A percentile compares a stretch with the other conserved stretches of the same genome.
These are phyloP conservation scores for Disparrhopalites patrizii DNA, from an alignment of 2,888 invertebrate species.

Conservation along the genomic window DNA sequence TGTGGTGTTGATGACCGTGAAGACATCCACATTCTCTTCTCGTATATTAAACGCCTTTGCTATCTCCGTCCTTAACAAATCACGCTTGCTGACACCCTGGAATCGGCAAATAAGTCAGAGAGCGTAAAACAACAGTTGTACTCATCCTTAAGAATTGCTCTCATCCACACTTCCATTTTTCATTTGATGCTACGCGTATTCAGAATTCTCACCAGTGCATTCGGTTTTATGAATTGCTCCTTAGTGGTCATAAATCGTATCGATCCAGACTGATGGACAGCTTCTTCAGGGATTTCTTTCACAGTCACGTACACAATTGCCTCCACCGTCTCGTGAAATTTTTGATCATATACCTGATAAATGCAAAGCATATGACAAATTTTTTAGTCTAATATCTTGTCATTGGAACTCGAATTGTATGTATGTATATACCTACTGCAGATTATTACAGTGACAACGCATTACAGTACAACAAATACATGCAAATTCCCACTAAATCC, in stretches of 20 bases:
- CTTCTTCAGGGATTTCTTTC: constrained; percentile 82
- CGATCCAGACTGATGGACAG: constrained; percentile 87
- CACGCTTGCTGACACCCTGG: constrained; percentile 67
- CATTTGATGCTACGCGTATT: too few relatives aligned
- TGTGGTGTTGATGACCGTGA: constrained; percentile 71
- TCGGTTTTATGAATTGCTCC: constrained; percentile 70
- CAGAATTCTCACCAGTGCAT: constrained; percentile 33
- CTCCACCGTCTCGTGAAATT: constrained; percentile 58
- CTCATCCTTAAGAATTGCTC: too few relatives aligned
- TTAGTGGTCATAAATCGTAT: constrained; percentile 77
- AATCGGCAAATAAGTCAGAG: too few relatives aligned
- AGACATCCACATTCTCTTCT: constrained; percentile 81
- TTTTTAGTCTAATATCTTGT: too few relatives aligned
- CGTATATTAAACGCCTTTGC: constrained; percentile 72
- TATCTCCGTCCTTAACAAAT: constrained; percentile 62
- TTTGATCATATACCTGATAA: constrained; percentile 51
- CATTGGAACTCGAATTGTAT: too few relatives aligned
- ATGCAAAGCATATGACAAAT: not conserved
- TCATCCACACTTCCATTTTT: too few relatives aligned
- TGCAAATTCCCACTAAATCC: not conserved
- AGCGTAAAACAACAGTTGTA: too few relatives aligned
- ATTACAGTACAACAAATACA: not conserved
- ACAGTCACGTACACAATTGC: constrained; percentile 84
- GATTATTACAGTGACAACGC: constrained; percentile 50
- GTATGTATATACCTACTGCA: too few relatives aligned